Base-by-base conservation (phyloP, 2,797 vertebrate species). In the Etheostoma perlongum region DNA sequence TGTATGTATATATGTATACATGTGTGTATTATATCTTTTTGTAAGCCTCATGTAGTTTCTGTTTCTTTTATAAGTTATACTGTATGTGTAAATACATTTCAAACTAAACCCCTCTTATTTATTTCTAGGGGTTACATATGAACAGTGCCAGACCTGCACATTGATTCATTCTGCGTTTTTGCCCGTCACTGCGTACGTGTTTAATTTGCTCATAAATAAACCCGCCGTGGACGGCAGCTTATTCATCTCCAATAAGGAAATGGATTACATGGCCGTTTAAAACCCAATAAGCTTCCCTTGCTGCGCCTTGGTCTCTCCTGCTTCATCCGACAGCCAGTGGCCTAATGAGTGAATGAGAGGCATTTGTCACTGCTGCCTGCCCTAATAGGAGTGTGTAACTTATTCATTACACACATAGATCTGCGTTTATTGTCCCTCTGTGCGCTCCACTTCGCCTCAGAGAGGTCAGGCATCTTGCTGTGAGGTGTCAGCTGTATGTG, bases 271-370 rank as follows among this genome's bases (percentile, higher is more conserved):
- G 83, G 85, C 85, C 72, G 69, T 89, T 93, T 93, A 91, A 93
- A 92, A 93, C 76, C 88, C 85, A 93, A 94, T 94, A 91, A 93
- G 89, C 90, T 71, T 84, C 67, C 63, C 77, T 83, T 25, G 36
- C 74, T 60, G 72, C 5, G 65, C 72, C 49, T 51, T 13, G 25
- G 60, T 72, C 67, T 72, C 72, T 82, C 63, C 69, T 63, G 75
- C 80, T 57, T 58, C 49, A 55, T 49, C 72, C 75, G 81, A 90
- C 88, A 85, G 78, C 87, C 76, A 68, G 25, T 59, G 83, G 83
- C 86, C 91, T 93, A 94, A 94, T 94, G 92, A 94, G 87, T 92
- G 91, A 93, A 91, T 85, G 93, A 90, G 89, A 90, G 61, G 83
- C 91, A 90, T 95, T 94, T 92, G 92, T 95, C 93, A 94, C 70